Percentiles rank a stretch among this genome's conserved stretches.
Evolutionary conservation across 1,140 invertebrate species (phyloP).

Genomic region (Nymphalis io): DNA sequence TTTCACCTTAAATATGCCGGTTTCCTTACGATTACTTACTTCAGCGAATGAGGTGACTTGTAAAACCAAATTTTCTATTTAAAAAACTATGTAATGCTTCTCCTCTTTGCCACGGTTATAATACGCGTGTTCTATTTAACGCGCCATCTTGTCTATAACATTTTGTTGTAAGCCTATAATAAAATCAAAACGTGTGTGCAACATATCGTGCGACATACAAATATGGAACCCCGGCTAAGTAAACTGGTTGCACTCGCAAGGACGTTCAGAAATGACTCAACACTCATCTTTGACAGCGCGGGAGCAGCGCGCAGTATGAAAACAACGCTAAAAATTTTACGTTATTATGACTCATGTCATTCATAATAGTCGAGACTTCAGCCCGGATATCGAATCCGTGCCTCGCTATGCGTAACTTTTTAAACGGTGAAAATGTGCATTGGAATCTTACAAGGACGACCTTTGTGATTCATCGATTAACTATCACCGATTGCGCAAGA

Average conservation of each 20-base stretch:
- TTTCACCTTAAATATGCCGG: too few relatives aligned
- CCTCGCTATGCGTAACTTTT: constrained; percentile 27
- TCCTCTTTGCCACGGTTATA: too few relatives aligned
- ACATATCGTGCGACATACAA: background rate
- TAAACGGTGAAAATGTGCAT: constrained; percentile 40
- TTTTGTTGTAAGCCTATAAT: background rate
- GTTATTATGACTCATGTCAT: constrained; percentile 31
- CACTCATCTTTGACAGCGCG: constrained; percentile 39
- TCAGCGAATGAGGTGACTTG: too few relatives aligned
- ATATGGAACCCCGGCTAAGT: constrained; percentile 39
- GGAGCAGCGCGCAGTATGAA: constrained; percentile 25
- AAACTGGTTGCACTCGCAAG: constrained; percentile 41
- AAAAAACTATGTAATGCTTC: too few relatives aligned
- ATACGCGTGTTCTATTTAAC: too few relatives aligned
- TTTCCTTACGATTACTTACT: too few relatives aligned
- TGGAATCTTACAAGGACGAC: constrained; percentile 41
- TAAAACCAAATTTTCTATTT: too few relatives aligned
- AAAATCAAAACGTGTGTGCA: background rate
- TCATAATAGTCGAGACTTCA: constrained; percentile 11
- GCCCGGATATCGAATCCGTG: constrained; percentile 26
- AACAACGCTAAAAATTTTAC: constrained; percentile 31
- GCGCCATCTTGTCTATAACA: too few relatives aligned
- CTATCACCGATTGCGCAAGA: constrained; percentile 13
- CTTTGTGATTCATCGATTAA: constrained; percentile 36
- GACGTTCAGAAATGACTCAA: constrained; percentile 56